Evolutionary conservation across 2,888 invertebrate species (phyloP).

Genomic region (Pherbina coryleti): DNA sequence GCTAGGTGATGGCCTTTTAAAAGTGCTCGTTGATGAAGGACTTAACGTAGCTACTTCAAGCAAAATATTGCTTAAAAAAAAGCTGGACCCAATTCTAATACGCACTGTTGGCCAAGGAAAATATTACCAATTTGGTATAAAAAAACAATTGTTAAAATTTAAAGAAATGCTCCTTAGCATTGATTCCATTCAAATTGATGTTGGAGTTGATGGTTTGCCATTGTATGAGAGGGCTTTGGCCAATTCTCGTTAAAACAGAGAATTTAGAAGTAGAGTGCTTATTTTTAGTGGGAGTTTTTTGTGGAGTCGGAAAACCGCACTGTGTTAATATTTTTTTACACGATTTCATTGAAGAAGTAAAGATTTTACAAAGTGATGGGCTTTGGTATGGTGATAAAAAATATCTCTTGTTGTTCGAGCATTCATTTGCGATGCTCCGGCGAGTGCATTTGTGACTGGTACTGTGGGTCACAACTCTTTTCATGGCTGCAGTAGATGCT

Average conservation of each 20-base stretch:
- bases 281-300: background rate
- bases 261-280: background rate
- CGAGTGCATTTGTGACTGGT: background rate
- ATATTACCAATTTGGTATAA: no score
- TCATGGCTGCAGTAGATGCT: background rate
- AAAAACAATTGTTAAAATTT: no score
- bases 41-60: no score
- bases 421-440: constrained; percentile 8
- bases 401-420: background rate
- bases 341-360: background rate
- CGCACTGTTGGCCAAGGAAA: no score
- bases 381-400: background rate
- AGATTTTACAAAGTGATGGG: background rate
- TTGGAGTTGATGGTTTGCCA: background rate
- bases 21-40: no score
- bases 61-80: no score
- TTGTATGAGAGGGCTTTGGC: background rate
- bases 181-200: no score
- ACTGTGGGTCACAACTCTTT: background rate
- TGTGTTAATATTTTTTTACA: background rate
- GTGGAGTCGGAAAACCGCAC: background rate
- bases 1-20: no score
- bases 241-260: background rate
- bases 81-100: no score
- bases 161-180: no score